Evolutionary conservation across 2,113 vertebrate species (phyloP).

Genomic region (Triplophysa dalaica): DNA sequence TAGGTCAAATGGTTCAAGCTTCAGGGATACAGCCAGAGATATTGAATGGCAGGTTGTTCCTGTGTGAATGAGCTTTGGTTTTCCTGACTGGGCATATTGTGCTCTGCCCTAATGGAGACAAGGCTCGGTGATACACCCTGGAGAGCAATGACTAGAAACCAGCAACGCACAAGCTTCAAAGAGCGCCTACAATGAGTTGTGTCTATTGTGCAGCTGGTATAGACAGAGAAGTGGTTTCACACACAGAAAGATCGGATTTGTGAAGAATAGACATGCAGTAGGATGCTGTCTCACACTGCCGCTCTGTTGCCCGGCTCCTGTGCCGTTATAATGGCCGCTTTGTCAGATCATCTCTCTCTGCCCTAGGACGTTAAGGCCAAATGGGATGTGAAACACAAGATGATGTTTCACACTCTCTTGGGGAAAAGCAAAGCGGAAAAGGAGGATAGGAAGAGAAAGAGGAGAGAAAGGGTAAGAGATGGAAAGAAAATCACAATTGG

Average conservation of each 20-base stretch:
- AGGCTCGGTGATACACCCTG: not conserved
- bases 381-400: slow-evolving; percentile 32
- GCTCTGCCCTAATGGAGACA: slow-evolving; percentile 1
- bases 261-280: slow-evolving; percentile 7
- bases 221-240: slow-evolving; percentile 1
- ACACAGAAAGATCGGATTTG: not conserved
- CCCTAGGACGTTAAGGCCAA: slow-evolving; percentile 24
- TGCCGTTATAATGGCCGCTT: slow-evolving; percentile 44
- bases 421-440: not conserved
- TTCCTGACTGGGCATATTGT: slow-evolving; percentile 33
- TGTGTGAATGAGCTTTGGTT: slow-evolving; percentile 20
- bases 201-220: slow-evolving; percentile 12
- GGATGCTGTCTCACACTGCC: slow-evolving; percentile 21
- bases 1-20: slow-evolving; percentile 13
- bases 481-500: not conserved
- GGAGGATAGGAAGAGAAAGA: not conserved
- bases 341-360: slow-evolving; percentile 20
- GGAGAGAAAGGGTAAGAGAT: slow-evolving; percentile 27
- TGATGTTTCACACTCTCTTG: slow-evolving; percentile 37
- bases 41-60: slow-evolving; percentile 34
- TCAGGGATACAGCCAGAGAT: not conserved
- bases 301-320: slow-evolving; percentile 37
- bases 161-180: slow-evolving; percentile 7
- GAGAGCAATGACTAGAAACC: slow-evolving; percentile 11
- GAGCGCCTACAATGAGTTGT: not conserved